Conservation (phyloP, 2,113 vertebrate genomes). For the Athene noctua region DNA sequence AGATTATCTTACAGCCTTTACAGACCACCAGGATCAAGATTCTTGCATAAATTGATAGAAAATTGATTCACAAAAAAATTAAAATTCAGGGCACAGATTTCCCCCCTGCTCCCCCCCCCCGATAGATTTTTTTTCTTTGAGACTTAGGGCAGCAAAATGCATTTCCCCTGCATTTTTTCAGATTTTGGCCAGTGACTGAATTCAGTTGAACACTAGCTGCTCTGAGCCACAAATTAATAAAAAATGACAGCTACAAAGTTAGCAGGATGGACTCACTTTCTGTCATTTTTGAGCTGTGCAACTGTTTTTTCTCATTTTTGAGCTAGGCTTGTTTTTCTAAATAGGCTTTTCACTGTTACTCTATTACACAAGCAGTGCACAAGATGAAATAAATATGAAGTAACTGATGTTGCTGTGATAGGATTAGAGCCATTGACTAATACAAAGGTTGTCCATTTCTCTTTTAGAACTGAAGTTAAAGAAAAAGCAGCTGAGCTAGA, state of each 20-base stretch:
- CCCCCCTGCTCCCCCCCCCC: too few species aligned
- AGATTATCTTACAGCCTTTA: not conserved
- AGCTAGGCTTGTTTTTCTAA: not conserved
- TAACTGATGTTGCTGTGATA: not conserved
- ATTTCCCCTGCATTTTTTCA: not conserved
- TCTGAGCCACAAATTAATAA: not conserved
- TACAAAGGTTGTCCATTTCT: not conserved
- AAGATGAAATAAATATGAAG: not conserved
- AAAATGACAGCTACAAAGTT: not conserved
- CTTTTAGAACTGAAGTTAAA: conserved; percentile 82
- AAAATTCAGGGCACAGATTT: not conserved
- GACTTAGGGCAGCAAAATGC: not conserved
- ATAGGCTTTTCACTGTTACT: not conserved
- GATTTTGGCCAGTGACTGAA: not conserved
- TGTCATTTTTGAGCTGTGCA: not conserved
- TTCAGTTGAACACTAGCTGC: not conserved
- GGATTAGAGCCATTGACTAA: not conserved
- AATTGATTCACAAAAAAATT: not conserved
- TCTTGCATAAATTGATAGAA: not conserved
- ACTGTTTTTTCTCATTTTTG: not conserved
- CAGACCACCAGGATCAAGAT: not conserved
- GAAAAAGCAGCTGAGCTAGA: conserved; percentile 86
- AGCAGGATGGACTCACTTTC: not conserved
- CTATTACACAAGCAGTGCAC: not conserved
- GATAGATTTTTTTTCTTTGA: not conserved